Evolutionary conservation across 2,888 invertebrate species (phyloP).

Genomic region (Drosophila subquinaria): DNA sequence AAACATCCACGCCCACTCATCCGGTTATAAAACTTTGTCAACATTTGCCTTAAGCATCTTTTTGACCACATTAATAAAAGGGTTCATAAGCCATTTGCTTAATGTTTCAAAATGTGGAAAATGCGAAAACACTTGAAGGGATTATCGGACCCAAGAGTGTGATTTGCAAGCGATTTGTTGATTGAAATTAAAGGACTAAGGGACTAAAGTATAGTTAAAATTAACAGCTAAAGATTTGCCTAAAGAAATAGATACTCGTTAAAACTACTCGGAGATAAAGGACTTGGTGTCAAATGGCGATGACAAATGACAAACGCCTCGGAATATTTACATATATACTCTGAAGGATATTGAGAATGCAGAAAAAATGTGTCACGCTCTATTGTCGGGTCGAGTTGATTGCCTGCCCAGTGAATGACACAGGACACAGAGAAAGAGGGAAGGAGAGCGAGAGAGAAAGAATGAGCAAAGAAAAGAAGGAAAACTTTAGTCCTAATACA

Average conservation of each 20-base stretch:
- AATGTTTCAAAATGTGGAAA: slow-evolving; percentile 33
- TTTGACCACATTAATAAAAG: slow-evolving; percentile 5
- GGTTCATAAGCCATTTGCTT: slow-evolving; percentile 36
- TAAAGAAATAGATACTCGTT: not conserved
- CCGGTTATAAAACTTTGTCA: slow-evolving; percentile 28
- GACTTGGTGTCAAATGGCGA: slow-evolving; percentile 24
- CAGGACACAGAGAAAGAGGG: not conserved
- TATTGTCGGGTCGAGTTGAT: slow-evolving; percentile 25
- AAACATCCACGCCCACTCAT: slow-evolving; percentile 28
- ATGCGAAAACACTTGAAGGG: slow-evolving; percentile 24
- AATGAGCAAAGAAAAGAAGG: not conserved
- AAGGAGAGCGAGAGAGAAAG: not conserved
- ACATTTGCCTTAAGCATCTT: not conserved
- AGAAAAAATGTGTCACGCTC: slow-evolving; percentile 8
- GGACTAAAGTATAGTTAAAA: slow-evolving; percentile 13
- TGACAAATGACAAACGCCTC: slow-evolving; percentile 21
- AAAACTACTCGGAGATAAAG: not conserved
- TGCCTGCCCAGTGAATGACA: slow-evolving; percentile 25
- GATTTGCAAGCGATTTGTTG: slow-evolving; percentile 44
- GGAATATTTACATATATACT: not conserved
- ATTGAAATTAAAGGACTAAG: slow-evolving; percentile 29
- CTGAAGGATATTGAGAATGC: slow-evolving; percentile 3
- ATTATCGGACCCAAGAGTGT: slow-evolving; percentile 42
- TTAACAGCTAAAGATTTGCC: slow-evolving; percentile 23
- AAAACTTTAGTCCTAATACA: slow-evolving; percentile 34